Conservation (phyloP, 1,140 invertebrate species). For the Matsumurasca onukii region DNA sequence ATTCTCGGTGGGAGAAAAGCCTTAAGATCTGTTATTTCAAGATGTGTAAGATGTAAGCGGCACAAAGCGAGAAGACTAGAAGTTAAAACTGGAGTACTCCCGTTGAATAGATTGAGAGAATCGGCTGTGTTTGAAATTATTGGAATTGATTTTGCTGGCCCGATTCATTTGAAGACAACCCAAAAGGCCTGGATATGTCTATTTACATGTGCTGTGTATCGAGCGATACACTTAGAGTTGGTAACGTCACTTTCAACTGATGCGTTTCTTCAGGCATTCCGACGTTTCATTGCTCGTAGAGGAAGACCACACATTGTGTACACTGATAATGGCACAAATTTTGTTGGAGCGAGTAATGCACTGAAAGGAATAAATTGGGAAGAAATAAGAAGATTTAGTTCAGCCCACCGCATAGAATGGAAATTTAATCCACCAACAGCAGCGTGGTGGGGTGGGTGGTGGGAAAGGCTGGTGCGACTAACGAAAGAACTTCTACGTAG, state of each 20-base stretch:
- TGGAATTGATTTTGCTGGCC: slow-evolving; percentile 44
- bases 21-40: too few species aligned
- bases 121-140: slow-evolving; percentile 36
- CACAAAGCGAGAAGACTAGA: background rate
- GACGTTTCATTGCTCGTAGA: slow-evolving; percentile 45
- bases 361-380: slow-evolving; percentile 44
- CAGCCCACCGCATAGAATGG: slow-evolving; percentile 44
- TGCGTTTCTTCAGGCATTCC: slow-evolving; percentile 41
- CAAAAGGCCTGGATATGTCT: slow-evolving; percentile 46
- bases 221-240: slow-evolving; percentile 47
- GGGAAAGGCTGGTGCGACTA: slow-evolving; percentile 44
- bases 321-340: slow-evolving; percentile 50
- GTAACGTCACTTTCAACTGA: slow-evolving; percentile 41
- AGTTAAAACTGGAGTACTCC: background rate
- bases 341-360: slow-evolving; percentile 41
- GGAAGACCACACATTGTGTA: slow-evolving; percentile 46
- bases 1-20: too few species aligned
- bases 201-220: slow-evolving; percentile 46
- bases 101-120: slow-evolving; percentile 2
- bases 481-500: slow-evolving; percentile 29
- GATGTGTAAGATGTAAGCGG: too few species aligned
- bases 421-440: slow-evolving; percentile 49
- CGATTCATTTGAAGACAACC: slow-evolving; percentile 37
- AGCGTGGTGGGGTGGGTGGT: too few species aligned
- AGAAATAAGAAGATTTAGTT: slow-evolving; percentile 34